Percentiles rank a stretch among this genome's conserved stretches.
These are phyloP conservation scores for Acleris literana DNA, from an alignment of 2,888 invertebrate species.

Conservation along the genomic window DNA sequence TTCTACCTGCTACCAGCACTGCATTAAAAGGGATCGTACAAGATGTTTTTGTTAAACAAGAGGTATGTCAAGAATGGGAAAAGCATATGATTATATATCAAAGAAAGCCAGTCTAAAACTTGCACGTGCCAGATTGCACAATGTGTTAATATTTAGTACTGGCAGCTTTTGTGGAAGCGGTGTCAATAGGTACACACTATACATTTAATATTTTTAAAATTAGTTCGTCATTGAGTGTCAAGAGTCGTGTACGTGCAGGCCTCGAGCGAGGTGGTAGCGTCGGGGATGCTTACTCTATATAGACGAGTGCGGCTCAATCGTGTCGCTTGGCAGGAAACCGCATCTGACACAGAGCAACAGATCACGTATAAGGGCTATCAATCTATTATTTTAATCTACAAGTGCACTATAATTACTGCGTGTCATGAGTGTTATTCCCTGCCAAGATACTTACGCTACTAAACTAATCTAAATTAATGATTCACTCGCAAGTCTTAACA, in stretches of 20 bases:
- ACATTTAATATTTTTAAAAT: not conserved
- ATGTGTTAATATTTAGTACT: no score
- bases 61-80: no score
- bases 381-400: not conserved
- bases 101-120: no score
- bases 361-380: constrained; percentile 8
- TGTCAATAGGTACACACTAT: no score
- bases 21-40: no score
- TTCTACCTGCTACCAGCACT: no score
- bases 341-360: constrained; percentile 74
- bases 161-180: no score
- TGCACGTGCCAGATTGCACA: no score
- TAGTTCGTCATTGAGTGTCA: not conserved
- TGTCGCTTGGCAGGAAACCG: constrained; percentile 81
- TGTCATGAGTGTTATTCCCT: constrained; percentile 6
- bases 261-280: constrained; percentile 49
- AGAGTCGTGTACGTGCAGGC: constrained; percentile 39
- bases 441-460: constrained; percentile 8
- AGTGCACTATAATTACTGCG: constrained; percentile 3
- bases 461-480: not conserved
- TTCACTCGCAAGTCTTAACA: not conserved
- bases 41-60: no score
- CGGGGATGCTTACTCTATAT: constrained; percentile 78
- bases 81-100: no score
- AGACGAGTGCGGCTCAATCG: constrained; percentile 80